Evolutionary conservation across 2,113 vertebrate genomes (phyloP).

Genomic region (Chinchilla lanigera): DNA sequence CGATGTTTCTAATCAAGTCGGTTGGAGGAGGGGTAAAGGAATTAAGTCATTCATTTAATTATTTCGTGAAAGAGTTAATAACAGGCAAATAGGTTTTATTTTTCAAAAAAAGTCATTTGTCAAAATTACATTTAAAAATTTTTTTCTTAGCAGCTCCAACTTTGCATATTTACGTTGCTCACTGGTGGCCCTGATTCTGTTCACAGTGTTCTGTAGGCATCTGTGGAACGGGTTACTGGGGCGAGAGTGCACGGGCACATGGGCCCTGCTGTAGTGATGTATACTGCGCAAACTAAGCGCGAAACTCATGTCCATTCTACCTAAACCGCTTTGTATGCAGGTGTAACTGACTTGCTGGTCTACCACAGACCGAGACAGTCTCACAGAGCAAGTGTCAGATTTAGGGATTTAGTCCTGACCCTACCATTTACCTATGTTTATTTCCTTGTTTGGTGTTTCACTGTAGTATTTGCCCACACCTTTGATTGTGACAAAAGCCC

Average conservation of each 20-base stretch:
- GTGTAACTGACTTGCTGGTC: not conserved
- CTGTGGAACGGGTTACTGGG: not conserved
- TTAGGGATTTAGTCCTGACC: not conserved
- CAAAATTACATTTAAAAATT: not conserved
- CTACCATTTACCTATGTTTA: not conserved
- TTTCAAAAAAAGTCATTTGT: slow-evolving; percentile 1
- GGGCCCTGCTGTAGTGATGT: not conserved
- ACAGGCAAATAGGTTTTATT: not conserved
- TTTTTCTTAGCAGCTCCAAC: not conserved
- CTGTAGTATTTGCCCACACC: not conserved
- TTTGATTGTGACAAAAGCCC: not conserved
- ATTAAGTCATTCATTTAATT: not conserved
- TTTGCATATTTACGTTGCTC: not conserved
- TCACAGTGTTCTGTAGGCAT: not conserved
- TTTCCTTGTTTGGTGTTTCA: not conserved
- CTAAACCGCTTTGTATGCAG: not conserved
- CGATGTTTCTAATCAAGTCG: not conserved
- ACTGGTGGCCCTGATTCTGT: not conserved
- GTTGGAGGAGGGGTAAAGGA: not conserved
- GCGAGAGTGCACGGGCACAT: no score
- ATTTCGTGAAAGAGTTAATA: slow-evolving; percentile 38
- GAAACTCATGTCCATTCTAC: no score
- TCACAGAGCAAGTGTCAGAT: not conserved
- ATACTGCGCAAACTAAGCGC: not conserved
- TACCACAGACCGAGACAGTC: not conserved